A percentile compares a stretch with the other conserved stretches of the same genome.
These are phyloP conservation scores for Galagoides demidoff DNA, from an alignment of 2,797 vertebrate species.

Conservation along the genomic window DNA sequence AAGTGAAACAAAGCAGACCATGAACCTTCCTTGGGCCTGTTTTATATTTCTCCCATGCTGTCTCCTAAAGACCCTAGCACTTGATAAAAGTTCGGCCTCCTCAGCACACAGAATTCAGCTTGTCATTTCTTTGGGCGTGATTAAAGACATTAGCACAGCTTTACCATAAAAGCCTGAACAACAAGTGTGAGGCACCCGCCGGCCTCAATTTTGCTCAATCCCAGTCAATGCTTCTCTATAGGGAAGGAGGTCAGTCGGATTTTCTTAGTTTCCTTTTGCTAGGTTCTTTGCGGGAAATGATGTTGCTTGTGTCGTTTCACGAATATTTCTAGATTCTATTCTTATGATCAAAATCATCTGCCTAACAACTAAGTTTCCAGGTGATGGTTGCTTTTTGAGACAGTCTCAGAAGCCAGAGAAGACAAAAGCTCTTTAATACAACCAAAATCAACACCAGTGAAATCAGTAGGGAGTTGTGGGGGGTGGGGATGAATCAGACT, in stretches of 20 bases:
- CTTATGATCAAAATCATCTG: constrained; percentile 32
- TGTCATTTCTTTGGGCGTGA: constrained; percentile 66
- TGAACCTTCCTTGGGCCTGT: constrained; percentile 75
- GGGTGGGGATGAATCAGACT: background rate
- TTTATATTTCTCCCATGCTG: constrained; percentile 82
- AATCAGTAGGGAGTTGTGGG: background rate
- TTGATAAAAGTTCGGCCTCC: constrained; percentile 80
- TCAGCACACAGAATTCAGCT: constrained; percentile 57
- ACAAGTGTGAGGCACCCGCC: background rate
- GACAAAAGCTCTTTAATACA: background rate
- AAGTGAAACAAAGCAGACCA: constrained; percentile 69
- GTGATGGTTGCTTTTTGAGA: background rate
- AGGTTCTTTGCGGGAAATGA: constrained; percentile 27
- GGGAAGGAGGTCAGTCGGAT: background rate
- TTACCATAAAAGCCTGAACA: constrained; percentile 24
- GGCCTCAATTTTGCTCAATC: background rate
- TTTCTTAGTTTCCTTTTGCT: background rate
- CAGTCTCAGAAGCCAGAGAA: background rate
- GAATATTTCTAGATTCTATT: background rate
- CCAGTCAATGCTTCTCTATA: background rate
- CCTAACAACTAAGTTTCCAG: background rate
- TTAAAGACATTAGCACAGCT: constrained; percentile 68
- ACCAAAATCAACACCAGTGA: background rate
- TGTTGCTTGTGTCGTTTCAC: background rate
- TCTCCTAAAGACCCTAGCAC: constrained; percentile 78